Percentiles rank a stretch among this genome's conserved stretches.
Conservation (phyloP, 2,888 invertebrate genomes). For the Platycheirus albimanus region DNA sequence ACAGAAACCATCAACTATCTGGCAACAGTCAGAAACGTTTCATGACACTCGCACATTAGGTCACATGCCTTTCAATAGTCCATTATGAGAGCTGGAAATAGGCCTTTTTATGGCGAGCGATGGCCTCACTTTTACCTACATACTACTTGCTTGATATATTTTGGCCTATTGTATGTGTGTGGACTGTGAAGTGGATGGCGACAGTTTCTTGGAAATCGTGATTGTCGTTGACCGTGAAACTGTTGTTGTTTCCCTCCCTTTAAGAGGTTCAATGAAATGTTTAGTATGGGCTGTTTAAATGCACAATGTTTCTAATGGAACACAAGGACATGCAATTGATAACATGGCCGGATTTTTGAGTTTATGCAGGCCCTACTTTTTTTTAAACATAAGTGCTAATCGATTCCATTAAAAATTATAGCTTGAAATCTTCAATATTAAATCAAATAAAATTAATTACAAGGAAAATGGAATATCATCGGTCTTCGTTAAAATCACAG, state of each 20-base stretch:
- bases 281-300: constrained; percentile 24
- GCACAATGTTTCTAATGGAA: constrained; percentile 6
- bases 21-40: constrained; percentile 61
- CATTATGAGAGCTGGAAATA: constrained; percentile 65
- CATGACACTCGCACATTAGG: constrained; percentile 66
- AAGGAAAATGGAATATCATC: too few relatives aligned
- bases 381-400: too few relatives aligned
- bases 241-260: constrained; percentile 46
- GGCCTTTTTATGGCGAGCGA: constrained; percentile 49
- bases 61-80: constrained; percentile 69
- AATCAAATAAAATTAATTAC: too few relatives aligned
- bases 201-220: constrained; percentile 22
- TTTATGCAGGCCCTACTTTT: too few relatives aligned
- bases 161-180: constrained; percentile 29
- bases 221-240: constrained; percentile 64
- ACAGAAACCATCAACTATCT: constrained; percentile 64
- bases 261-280: constrained; percentile 56
- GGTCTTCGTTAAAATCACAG: too few relatives aligned
- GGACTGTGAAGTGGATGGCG: constrained; percentile 34
- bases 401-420: too few relatives aligned
- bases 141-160: constrained; percentile 6
- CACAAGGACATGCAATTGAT: constrained; percentile 36
- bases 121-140: constrained; percentile 42
- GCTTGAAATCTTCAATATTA: too few relatives aligned
- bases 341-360: not conserved